Base-by-base conservation (phyloP, 1,140 invertebrate genomes). In the Zaprionus ghesquierei region DNA sequence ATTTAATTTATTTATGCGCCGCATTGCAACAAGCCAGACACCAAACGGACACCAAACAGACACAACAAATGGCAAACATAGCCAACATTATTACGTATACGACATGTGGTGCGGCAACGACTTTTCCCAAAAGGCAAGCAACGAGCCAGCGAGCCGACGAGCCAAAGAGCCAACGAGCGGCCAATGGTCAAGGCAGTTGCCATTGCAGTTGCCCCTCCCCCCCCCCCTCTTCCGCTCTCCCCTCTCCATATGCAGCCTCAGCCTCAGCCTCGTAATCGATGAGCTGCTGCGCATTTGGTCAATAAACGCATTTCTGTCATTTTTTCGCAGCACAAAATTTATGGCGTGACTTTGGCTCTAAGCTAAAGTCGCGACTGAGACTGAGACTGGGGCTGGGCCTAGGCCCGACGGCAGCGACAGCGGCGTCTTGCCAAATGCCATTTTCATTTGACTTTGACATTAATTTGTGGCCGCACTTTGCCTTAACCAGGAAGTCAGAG, bases 291-390 rank as follows among this genome's bases (percentile, higher is more conserved):
- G 69, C 84, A 89, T 87, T 89, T 87, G 84, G 84, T 89, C 84
- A 87, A 89, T 87, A 87, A 87, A 89, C 84, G 84, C 84, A 87
- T 87, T 89, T 84, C 84, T 87, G 84, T 87, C 84, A 87, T 87
- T 87, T 87, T 81, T 71, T 77, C 58, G 74, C 74, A 68, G 70
- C 69, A 46, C 69, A 55, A 77, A 87, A 87, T 87, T 87, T 87
- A 87, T 87, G 79, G 84, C 77, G 81, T 81, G 81, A 80, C 61
- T 72, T 70, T 71, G 73, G 72, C 66, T 69, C 49, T 55, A 65
- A 66, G 41, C 54, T 80, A 51, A 72, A 59, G 51, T 70, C 41
- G 31, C 50, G 33, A 35, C 10, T 62, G 29, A 31, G 56, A 38
- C 41, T 56, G 15, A 20, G 65, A 44, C 76, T 31, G 22, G 38